A percentile compares a stretch with the other conserved stretches of the same genome.
phyloP scores from a whole-genome alignment of 2,888 invertebrate genomes.

The Lasioglossum figueresi region DNA sequence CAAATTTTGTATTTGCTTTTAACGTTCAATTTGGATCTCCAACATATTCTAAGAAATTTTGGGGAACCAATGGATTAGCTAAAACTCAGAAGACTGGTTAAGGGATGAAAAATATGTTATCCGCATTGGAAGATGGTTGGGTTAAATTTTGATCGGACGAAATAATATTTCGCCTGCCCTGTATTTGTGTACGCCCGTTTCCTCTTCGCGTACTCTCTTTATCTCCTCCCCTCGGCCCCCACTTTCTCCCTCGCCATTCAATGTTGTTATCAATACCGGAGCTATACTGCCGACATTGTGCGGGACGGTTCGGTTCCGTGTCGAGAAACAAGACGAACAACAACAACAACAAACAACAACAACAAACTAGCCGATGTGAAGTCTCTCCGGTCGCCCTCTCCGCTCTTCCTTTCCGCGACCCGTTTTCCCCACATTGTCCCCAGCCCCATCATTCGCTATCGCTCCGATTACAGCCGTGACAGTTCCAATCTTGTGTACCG shows the following conservation, averaged over 20 bases:
- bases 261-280: conserved; percentile 67
- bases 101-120: background rate
- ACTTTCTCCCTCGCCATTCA: conserved; percentile 42
- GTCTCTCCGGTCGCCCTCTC: conserved; percentile 56
- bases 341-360: conserved; percentile 64
- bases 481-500: conserved; percentile 66
- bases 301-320: conserved; percentile 57
- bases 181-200: conserved; percentile 8
- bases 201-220: conserved; percentile 12
- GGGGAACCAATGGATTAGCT: background rate
- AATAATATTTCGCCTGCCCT: conserved; percentile 3
- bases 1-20: background rate
- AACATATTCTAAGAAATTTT: background rate
- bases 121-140: background rate
- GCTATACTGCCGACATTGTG: conserved; percentile 66
- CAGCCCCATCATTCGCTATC: conserved; percentile 69
- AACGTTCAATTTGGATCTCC: background rate
- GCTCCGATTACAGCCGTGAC: conserved; percentile 68
- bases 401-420: conserved; percentile 62
- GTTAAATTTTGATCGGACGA: conserved; percentile 8
- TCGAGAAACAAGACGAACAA: conserved; percentile 68
- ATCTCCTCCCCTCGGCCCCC: conserved; percentile 23
- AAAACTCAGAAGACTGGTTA: background rate
- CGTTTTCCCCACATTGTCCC: conserved; percentile 67
- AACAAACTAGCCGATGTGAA: conserved; percentile 67